Evolutionary conservation across 2,888 invertebrate genomes (phyloP).

Genomic region (Xylophagus ater): DNA sequence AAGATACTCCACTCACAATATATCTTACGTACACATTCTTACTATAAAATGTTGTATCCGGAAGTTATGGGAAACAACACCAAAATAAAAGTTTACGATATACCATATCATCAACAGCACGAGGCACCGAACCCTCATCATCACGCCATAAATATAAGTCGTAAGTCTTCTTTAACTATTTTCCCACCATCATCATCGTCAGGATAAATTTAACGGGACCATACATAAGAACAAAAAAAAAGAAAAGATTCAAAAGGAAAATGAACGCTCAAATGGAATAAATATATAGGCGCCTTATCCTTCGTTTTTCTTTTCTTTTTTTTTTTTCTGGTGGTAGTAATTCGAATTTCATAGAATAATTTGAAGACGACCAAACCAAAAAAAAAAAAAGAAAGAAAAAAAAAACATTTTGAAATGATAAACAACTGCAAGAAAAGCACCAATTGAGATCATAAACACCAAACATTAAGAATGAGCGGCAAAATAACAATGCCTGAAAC

Average conservation of each 20-base stretch:
- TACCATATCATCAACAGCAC: constrained; percentile 7
- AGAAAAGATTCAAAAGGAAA: no score
- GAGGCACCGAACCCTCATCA: constrained; percentile 11
- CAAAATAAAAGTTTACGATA: constrained; percentile 1
- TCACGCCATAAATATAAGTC: constrained; percentile 13
- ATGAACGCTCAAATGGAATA: no score
- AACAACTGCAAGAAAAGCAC: constrained; percentile 4
- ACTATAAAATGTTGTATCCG: not conserved
- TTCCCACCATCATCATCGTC: not conserved
- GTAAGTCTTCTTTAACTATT: not conserved
- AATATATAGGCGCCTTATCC: no score
- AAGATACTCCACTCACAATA: not conserved
- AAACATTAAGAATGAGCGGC: no score
- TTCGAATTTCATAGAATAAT: no score
- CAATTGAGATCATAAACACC: no score
- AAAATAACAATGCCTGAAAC: no score
- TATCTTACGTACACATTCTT: not conserved
- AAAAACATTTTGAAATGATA: not conserved
- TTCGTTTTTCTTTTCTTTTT: no score
- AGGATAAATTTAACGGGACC: no score
- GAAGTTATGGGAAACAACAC: constrained; percentile 1
- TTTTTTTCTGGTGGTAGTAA: no score
- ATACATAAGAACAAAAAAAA: no score
- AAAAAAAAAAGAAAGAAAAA: constrained; percentile 5
- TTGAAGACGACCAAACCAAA: constrained; percentile 3